Evolutionary conservation across 2,888 invertebrate species (phyloP).

Genomic region (Balanococcus diminutus): DNA sequence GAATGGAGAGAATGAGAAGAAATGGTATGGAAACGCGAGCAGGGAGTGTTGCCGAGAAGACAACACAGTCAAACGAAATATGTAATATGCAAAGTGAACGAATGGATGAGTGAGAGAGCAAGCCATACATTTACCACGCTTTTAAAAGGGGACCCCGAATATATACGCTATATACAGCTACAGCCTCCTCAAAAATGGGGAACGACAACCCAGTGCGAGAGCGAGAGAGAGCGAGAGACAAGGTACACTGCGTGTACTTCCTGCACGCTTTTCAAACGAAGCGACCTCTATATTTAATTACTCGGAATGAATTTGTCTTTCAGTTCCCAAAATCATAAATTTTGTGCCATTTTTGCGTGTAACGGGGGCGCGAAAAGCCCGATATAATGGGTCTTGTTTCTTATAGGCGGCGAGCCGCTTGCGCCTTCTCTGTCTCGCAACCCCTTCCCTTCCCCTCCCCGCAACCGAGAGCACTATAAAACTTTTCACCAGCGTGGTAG

Average conservation of each 20-base stretch:
- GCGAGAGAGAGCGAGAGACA: background rate
- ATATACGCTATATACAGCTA: background rate
- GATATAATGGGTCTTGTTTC: constrained; percentile 27
- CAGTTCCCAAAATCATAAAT: constrained; percentile 57
- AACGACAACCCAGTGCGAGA: background rate
- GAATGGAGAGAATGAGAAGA: background rate
- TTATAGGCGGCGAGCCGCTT: background rate
- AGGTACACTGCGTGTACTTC: constrained; percentile 34
- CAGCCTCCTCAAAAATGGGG: background rate
- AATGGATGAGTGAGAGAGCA: background rate
- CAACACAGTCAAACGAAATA: constrained; percentile 24
- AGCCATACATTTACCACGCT: background rate
- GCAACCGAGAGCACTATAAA: background rate
- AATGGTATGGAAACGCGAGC: background rate
- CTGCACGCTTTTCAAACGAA: constrained; percentile 44
- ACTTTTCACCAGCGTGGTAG: background rate
- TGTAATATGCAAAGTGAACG: constrained; percentile 20
- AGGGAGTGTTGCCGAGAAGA: background rate
- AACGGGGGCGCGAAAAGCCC: constrained; percentile 26
- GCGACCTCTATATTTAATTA: constrained; percentile 57
- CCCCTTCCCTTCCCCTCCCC: background rate
- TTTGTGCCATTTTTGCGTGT: constrained; percentile 46
- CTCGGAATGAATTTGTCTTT: constrained; percentile 57
- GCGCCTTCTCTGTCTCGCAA: background rate
- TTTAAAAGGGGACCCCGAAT: background rate